Evolutionary conservation across 2,888 invertebrate species (phyloP), one percentile per base, ranked within the genome.

Genomic region (Coleophora deauratella): DNA sequence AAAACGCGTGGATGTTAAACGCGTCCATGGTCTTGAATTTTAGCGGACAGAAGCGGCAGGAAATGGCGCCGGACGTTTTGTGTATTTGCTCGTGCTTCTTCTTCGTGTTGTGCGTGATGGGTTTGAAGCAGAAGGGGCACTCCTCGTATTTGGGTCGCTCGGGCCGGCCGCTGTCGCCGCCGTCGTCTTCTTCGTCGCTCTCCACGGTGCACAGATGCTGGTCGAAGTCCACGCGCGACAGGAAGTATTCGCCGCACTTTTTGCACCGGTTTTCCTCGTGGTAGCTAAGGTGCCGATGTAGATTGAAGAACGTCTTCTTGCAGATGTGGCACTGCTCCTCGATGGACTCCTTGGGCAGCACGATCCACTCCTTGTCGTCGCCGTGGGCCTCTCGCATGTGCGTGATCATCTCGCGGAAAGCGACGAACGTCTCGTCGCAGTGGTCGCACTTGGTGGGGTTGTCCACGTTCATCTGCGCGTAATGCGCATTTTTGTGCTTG

Each of bases 371-470:
- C 42, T 81, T 82, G 40, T 82, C 69, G 45, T 82, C 82, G 2
- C 69, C 73, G 50, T 86, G 86, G 1, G 50, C 77, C 33, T 85
- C 86, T 28, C 71, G 64, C 81, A 84, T 86, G 66, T 75, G 87
- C 53, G 72, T 74, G 52, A 81, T 87, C 80, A 78, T 87, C 46
- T 84, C 88, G 50, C 77, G 72, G 63, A 86, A 85, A 13, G 85
- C 80, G 13, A 87, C 77, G 46, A 88, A 88, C 0, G 81, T 86
- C 48, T 88, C 85, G 51, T 88, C 87, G 60, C 87, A 86, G 58
- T 76, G 85, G 59, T 79, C 87, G 62, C 72, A 87, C 51, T 72
- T 82, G 8, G 65, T 75, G 21, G 73, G 88, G 45, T 76, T 84
- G 40, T 80, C 88, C 40, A 63, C 77, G 51, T 75, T 84, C 36